Evolutionary conservation across 1,140 invertebrate genomes (phyloP), one percentile per base, ranked within the genome.

Genomic region (Trachelipus rathkii): DNA sequence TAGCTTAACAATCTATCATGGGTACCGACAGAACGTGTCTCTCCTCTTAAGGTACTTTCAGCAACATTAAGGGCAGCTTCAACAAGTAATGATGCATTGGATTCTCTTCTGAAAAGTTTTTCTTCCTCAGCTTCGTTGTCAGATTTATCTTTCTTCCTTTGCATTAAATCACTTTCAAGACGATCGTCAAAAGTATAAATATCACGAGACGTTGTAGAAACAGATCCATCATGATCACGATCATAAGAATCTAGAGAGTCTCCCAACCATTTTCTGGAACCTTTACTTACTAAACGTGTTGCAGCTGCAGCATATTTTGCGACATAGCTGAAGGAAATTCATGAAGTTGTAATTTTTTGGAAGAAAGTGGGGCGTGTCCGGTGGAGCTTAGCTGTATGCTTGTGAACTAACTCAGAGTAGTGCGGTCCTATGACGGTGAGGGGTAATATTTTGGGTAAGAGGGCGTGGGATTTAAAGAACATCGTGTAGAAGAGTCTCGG

Each of bases 51-150:
- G 21, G 87, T 87, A 66, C 86, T 84, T 77, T 88, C 88, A 6
- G 89, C 89, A 8, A 89, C 89, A 82, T 89, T 89, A 21, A 90
- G 82, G 4, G 89, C 89, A 23, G 89, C 89, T 83, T 90, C 89
- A 2, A 90, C 89, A 33, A 90, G 78, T 10, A 90, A 84, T 84
- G 89, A 90, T 5, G 89, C 89, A 80, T 87, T 89, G 7, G 88
- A 86, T 74, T 87, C 87, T 76, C 87, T 72, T 71, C 79, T 44
- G 44, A 82, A 78, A 44, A 80, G 50, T 74, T 81, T 80, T 43
- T 79, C 77, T 43, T 79, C 77, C 23, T 79, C 79, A 24, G 74
- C 76, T 43, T 45, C 69, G 11, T 77, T 75, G 10, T 80, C 79
- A 23, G 75, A 76, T 67, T 82, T 78, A 74, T 75, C 77, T 70